A percentile compares a stretch with the other conserved stretches of the same genome.
phyloP scores from a whole-genome alignment of 2,797 vertebrate species.

The Sebastes itinus region DNA sequence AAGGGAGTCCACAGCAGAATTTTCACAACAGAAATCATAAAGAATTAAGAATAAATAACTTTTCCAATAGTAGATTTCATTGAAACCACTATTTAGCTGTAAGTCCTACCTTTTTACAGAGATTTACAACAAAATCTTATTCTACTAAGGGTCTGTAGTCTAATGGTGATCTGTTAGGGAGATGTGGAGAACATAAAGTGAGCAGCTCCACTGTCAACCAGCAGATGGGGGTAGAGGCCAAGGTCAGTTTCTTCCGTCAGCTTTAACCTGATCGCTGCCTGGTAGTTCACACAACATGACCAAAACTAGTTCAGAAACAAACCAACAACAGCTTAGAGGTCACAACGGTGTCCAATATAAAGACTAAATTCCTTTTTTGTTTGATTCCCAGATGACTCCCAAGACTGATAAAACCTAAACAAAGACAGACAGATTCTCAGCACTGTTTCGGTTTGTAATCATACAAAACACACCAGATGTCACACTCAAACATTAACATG shows the following conservation, averaged over 20 bases:
- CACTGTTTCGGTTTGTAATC: neutral
- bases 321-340: neutral
- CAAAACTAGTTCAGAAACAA: neutral
- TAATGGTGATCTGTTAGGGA: neutral
- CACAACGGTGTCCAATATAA: neutral
- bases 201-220: conserved; percentile 40
- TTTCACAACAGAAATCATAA: neutral
- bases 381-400: neutral
- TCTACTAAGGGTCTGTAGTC: conserved; percentile 7
- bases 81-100: neutral
- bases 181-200: neutral
- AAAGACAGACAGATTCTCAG: neutral
- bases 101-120: rapidly evolving
- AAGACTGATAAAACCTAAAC: neutral
- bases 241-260: neutral
- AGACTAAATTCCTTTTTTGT: neutral
- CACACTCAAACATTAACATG: conserved; percentile 26
- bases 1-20: neutral
- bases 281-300: neutral
- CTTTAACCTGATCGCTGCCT: neutral
- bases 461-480: conserved; percentile 13
- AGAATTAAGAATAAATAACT: neutral
- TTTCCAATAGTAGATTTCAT: neutral
- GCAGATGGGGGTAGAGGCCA: conserved; percentile 58
- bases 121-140: neutral